phyloP scores from a whole-genome alignment of 37 sponge, comb jelly and placozoan species.

The Chondrilla cf. caribensis region DNA sequence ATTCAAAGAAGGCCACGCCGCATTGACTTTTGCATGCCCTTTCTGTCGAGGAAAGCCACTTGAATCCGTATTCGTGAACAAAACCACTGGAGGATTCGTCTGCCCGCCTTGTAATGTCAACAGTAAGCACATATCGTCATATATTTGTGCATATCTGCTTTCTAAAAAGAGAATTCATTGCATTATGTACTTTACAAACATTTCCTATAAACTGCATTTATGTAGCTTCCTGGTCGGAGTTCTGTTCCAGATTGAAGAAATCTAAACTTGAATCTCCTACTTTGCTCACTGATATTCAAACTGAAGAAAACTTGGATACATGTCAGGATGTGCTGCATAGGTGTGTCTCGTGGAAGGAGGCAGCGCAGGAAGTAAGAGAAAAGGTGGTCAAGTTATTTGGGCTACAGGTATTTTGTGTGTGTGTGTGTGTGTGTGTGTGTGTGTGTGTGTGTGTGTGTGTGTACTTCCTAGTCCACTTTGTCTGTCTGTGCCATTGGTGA shows the following conservation, averaged over 20 bases:
- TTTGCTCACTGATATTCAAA: not conserved
- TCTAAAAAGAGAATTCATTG: no score
- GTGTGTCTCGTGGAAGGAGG: no score
- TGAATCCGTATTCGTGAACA: not conserved
- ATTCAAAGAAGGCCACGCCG: not conserved
- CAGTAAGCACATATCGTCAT: not conserved
- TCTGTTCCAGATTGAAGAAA: not conserved
- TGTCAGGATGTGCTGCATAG: no score
- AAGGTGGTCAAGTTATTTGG: no score
- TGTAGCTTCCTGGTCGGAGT: slow-evolving; percentile 15
- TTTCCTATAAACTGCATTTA: no score
- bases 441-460: not conserved
- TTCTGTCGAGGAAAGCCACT: not conserved
- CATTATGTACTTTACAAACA: no score
- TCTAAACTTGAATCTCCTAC: not conserved
- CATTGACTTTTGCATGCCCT: not conserved
- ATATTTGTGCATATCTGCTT: no score
- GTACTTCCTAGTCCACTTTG: not conserved
- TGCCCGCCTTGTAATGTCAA: not conserved
- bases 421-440: slow-evolving; percentile 3
- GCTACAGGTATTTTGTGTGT: not conserved
- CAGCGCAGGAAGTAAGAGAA: no score
- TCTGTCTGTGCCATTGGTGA: not conserved
- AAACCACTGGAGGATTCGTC: not conserved
- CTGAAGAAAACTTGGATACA: no score